Evolutionary conservation across 2,888 invertebrate species (phyloP).

Genomic region (Ectemnius lituratus): DNA sequence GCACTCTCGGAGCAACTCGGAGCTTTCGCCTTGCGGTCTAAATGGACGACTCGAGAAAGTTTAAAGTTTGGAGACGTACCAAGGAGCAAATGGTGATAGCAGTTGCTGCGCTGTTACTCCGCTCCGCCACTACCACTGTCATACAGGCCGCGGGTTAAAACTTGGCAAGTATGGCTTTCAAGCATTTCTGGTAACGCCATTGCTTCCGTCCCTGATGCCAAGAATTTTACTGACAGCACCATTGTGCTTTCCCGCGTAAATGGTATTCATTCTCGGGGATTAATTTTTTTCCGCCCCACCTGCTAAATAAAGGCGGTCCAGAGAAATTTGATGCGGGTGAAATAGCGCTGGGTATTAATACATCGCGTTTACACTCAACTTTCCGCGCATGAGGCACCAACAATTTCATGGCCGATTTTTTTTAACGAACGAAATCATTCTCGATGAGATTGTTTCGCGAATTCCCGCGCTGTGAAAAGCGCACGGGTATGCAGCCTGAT

Average conservation of each 20-base stretch:
- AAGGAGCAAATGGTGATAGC: slow-evolving; percentile 57
- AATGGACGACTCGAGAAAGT: slow-evolving; percentile 56
- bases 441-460: no score
- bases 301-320: no score
- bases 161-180: slow-evolving; percentile 62
- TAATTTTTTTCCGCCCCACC: no score
- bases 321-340: no score
- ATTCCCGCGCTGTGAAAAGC: no score
- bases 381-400: no score
- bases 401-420: no score
- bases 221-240: slow-evolving; percentile 27
- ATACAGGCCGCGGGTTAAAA: slow-evolving; percentile 52
- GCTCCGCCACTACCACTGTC: slow-evolving; percentile 39
- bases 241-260: not conserved
- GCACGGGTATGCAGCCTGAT: no score
- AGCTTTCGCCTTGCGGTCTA: slow-evolving; percentile 28
- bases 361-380: no score
- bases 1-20: slow-evolving; percentile 14
- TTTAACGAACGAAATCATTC: no score
- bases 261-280: not conserved
- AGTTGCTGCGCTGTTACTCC: slow-evolving; percentile 31
- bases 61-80: slow-evolving; percentile 65
- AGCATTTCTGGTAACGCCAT: slow-evolving; percentile 49
- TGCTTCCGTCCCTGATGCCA: slow-evolving; percentile 24
- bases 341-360: no score